Conservation (phyloP, 1,140 invertebrate genomes). For the Aphelenchoides avenae region DNA sequence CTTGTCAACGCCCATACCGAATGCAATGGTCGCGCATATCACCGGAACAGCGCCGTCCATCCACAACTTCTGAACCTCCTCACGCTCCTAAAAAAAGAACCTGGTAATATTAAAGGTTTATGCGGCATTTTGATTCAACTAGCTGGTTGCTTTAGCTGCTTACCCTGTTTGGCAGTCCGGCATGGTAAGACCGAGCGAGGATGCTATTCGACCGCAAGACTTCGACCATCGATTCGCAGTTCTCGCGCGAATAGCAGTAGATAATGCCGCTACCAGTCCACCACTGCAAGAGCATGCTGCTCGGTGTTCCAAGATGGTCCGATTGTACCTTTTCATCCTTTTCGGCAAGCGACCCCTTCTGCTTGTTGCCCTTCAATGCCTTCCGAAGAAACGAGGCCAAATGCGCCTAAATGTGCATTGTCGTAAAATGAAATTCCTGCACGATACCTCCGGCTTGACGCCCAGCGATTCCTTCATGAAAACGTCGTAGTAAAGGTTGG, state of each 20-base stretch:
- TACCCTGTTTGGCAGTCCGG: conserved; percentile 71
- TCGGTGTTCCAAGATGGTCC: too few species aligned
- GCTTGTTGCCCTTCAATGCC: conserved; percentile 11
- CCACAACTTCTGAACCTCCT: conserved; percentile 40
- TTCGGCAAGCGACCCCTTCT: conserved; percentile 1
- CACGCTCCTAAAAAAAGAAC: conserved; percentile 32
- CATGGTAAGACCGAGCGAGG: conserved; percentile 76
- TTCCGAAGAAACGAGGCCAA: background rate
- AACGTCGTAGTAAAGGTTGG: conserved; percentile 71
- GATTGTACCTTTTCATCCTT: background rate
- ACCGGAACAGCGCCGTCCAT: conserved; percentile 66
- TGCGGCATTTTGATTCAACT: background rate
- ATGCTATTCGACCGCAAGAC: conserved; percentile 9
- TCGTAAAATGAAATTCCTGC: background rate
- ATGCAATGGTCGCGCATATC: conserved; percentile 65
- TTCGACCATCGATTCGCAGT: conserved; percentile 26
- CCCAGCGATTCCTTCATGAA: conserved; percentile 61
- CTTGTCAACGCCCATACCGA: conserved; percentile 75
- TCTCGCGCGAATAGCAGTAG: conserved; percentile 22
- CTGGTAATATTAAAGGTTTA: background rate
- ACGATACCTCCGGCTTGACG: conserved; percentile 4
- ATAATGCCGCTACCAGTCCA: conserved; percentile 28
- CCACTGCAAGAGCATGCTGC: background rate
- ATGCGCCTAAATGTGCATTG: background rate
- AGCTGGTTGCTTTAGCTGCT: too few species aligned